Percentiles rank a stretch among this genome's conserved stretches.
These are phyloP conservation scores for Leucopternis melanops DNA, from an alignment of 2,113 vertebrate genomes.

Conservation along the genomic window DNA sequence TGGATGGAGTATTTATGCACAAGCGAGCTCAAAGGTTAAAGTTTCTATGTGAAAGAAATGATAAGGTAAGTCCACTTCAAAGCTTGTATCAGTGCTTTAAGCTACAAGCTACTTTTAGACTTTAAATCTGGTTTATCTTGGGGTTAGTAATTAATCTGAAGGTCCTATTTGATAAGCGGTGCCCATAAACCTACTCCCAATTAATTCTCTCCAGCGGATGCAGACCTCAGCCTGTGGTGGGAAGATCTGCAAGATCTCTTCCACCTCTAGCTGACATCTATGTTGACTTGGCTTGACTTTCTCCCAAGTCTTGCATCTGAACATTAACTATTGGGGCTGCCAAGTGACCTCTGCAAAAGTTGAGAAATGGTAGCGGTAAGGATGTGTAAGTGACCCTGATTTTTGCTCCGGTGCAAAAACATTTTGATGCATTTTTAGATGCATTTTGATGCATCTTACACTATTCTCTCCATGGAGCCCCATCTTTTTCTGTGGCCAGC, in stretches of 20 bases:
- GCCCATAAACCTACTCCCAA: background rate
- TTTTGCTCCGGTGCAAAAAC: background rate
- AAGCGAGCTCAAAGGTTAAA: constrained; percentile 99
- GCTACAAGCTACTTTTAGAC: constrained; percentile 58
- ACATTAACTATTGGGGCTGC: background rate
- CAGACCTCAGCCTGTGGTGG: background rate
- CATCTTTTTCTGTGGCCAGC: background rate
- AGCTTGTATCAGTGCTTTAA: constrained; percentile 49
- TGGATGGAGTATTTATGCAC: constrained; percentile 99
- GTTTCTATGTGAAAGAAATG: constrained; percentile 98
- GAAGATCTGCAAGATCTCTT: background rate
- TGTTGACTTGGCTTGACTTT: background rate
- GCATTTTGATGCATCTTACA: background rate
- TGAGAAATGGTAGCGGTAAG: background rate
- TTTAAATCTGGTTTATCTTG: constrained; percentile 52
- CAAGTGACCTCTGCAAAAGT: background rate
- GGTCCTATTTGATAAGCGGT: constrained; percentile 13
- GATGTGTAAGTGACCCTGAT: background rate
- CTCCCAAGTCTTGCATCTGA: background rate
- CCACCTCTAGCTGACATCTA: background rate
- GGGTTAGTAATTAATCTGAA: constrained; percentile 59
- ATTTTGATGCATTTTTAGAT: background rate
- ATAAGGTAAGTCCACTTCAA: constrained; percentile 87
- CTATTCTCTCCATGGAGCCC: background rate
- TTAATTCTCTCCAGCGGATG: background rate